These are phyloP conservation scores for Cercocebus atys DNA, from an alignment of 2,113 vertebrate species.

Conservation along the genomic window DNA sequence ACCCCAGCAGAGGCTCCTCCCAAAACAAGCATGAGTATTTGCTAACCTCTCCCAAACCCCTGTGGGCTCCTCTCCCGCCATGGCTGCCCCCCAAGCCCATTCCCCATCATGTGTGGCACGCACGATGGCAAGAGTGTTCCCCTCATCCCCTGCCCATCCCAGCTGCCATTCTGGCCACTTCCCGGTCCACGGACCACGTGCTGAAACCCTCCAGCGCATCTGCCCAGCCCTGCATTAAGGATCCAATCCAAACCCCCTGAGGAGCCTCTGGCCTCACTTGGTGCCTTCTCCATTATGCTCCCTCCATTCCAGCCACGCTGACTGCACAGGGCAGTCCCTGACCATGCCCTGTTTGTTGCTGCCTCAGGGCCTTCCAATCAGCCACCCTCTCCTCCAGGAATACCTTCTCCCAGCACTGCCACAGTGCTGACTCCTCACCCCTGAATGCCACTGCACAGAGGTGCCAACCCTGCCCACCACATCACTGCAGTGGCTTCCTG, in stretches of 20 bases:
- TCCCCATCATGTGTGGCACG: fast-evolving
- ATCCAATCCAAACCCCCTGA: fast-evolving
- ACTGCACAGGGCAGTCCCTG: fast-evolving
- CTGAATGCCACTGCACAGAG: neutral
- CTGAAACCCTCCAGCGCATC: too few relatives aligned
- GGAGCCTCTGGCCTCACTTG: neutral
- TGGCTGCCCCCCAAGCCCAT: fast-evolving
- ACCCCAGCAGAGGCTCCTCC: neutral
- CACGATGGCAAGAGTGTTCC: neutral
- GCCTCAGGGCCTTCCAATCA: neutral
- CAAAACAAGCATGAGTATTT: neutral
- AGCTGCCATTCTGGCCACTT: too few relatives aligned
- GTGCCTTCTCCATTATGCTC: fast-evolving
- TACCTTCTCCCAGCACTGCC: too few relatives aligned
- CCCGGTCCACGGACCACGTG: fast-evolving
- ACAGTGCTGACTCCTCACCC: neutral
- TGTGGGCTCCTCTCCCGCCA: fast-evolving
- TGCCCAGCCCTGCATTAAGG: too few relatives aligned
- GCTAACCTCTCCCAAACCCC: neutral
- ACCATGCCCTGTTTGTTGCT: too few relatives aligned
- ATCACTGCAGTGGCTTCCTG: fast-evolving
- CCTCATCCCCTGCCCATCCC: neutral
- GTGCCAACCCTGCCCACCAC: neutral
- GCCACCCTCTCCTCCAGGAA: neutral
- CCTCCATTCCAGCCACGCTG: neutral